Evolutionary conservation across 2,797 vertebrate species (phyloP), one percentile per base, ranked within the genome.

Genomic region (Myripristis murdjan): DNA sequence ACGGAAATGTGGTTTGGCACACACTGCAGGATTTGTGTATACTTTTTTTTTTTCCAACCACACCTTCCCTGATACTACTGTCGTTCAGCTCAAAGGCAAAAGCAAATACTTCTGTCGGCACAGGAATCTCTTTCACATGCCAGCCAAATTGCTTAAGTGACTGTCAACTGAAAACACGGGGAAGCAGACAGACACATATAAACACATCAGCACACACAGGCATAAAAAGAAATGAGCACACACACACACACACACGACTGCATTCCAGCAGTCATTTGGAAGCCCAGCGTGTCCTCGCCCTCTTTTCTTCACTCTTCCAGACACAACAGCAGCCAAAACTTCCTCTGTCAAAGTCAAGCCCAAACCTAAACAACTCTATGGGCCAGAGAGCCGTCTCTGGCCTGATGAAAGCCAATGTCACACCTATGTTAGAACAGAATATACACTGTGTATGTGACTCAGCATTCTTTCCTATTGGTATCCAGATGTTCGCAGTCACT

Each of bases 271-370:
- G 69, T 73, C 72, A 18, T 85, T 81, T 71, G 81, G 69, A 78
- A 73, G 68, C 51, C 65, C 48, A 23, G 46, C 57, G 75, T 41
- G 75, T 89, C 88, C 87, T 89, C 82, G 76, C 87, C 85, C 78
- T 84, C 83, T 85, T 92, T 76, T 73, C 83, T 84, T 81, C 72
- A 7, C 70, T 55, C 68, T 63, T 33, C 81, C 85, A 94, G 91
- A 93, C 92, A 91, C 89, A 93, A 93, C 90, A 93, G 65, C 70
- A 81, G 75, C 64, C 82, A 81, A 82, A 87, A 77, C 79, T 53
- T 88, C 83, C 85, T 85, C 71, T 28, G 70, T 83, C 78, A 83
- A 64, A 83, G 82, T 77, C 55, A 14, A 69, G 70, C 83, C 82
- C 31, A 9, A 64, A 88, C 73, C 74, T 87, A 86, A 90, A 92